These are phyloP conservation scores for Hedychridium roseum DNA, from an alignment of 2,888 invertebrate genomes.

Conservation along the genomic window DNA sequence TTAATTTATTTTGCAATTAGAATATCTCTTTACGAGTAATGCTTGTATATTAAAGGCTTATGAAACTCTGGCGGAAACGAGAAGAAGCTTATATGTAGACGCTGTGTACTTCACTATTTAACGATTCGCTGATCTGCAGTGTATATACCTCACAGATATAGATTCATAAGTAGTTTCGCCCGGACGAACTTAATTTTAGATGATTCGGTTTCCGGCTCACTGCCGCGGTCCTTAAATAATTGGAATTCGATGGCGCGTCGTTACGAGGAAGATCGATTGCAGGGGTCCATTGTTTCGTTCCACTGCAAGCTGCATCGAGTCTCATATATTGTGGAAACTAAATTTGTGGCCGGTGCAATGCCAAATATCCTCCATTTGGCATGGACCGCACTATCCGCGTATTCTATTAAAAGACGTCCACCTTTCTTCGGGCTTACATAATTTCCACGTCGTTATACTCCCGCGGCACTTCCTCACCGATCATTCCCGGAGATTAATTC, in stretches of 20 bases:
- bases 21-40: too few species aligned
- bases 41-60: too few species aligned
- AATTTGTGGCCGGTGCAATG: neutral
- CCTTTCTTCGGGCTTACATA: slow-evolving; percentile 11
- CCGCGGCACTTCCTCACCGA: too few species aligned
- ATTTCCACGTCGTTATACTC: slow-evolving; percentile 8
- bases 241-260: neutral
- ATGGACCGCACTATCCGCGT: slow-evolving; percentile 6
- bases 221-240: slow-evolving; percentile 12
- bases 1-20: too few species aligned
- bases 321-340: too few species aligned
- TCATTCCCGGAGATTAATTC: too few species aligned
- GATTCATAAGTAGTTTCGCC: neutral
- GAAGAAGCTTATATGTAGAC: too few species aligned
- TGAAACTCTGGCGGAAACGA: too few species aligned
- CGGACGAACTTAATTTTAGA: neutral
- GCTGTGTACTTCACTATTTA: too few species aligned
- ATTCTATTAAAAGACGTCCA: slow-evolving; percentile 7
- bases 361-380: slow-evolving; percentile 13
- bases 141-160: too few species aligned
- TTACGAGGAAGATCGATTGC: slow-evolving; percentile 1
- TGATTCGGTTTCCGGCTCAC: neutral
- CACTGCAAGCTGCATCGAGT: too few species aligned
- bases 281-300: slow-evolving; percentile 1
- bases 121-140: too few species aligned